Percentiles rank a stretch among this genome's conserved stretches.
Conservation (phyloP, 2,888 invertebrate genomes). For the Apoda limacodes region DNA sequence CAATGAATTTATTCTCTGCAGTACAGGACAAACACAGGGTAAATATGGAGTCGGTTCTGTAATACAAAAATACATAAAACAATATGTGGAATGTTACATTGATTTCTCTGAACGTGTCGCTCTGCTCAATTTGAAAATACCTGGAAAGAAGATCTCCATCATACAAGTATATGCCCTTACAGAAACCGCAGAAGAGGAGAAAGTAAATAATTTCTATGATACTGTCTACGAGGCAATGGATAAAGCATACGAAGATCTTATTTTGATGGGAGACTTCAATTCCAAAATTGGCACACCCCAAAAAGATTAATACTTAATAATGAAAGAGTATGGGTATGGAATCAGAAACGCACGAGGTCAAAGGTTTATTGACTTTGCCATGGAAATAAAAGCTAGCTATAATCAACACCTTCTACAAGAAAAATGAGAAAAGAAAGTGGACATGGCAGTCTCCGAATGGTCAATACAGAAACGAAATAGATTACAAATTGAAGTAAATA, state of each 20-base stretch:
- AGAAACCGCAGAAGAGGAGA: not conserved
- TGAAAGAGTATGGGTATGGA: not conserved
- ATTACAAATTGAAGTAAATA: too few species aligned
- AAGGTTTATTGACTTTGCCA: not conserved
- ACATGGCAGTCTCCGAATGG: not conserved
- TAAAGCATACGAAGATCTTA: not conserved
- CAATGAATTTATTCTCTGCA: not conserved
- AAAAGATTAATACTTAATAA: not conserved
- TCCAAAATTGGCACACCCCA: not conserved
- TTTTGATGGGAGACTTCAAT: not conserved
- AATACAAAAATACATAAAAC: too few species aligned
- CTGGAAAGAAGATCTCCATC: not conserved
- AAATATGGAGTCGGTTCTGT: not conserved
- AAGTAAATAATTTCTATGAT: not conserved
- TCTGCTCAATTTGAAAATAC: not conserved
- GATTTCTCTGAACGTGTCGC: not conserved
- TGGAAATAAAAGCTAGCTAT: not conserved
- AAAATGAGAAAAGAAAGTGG: not conserved
- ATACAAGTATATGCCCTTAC: not conserved
- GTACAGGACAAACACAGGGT: not conserved
- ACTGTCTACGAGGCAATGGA: not conserved
- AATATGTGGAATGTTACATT: not conserved
- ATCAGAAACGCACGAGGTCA: not conserved
- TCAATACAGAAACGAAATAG: not conserved
- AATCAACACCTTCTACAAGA: not conserved